Conservation (phyloP, 1,140 invertebrate genomes). For the Saxidomus purpurata region DNA sequence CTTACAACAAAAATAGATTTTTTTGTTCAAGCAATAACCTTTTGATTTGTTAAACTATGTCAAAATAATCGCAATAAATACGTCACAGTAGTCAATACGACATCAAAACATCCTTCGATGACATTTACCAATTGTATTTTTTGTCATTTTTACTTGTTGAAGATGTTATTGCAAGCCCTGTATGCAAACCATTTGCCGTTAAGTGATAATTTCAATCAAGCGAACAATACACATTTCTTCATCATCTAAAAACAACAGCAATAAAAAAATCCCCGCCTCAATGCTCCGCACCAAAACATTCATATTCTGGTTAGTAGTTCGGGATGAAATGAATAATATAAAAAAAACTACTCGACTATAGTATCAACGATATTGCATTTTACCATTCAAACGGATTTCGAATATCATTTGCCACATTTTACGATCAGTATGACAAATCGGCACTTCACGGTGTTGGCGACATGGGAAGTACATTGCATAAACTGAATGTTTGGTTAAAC, state of each 20-base stretch:
- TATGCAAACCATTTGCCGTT: too few species aligned
- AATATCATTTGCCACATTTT: background rate
- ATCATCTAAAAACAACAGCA: too few species aligned
- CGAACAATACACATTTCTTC: too few species aligned
- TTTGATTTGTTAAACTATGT: slow-evolving; percentile 1
- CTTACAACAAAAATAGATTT: background rate
- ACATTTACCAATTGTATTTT: background rate
- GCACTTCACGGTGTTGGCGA: slow-evolving; percentile 1
- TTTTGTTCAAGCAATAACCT: background rate
- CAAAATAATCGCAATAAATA: background rate
- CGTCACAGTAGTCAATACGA: slow-evolving; percentile 1
- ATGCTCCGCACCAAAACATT: too few species aligned
- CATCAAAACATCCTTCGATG: background rate
- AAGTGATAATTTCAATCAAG: too few species aligned
- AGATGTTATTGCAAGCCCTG: background rate
- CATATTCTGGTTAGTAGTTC: too few species aligned
- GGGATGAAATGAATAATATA: too few species aligned
- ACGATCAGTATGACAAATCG: slow-evolving; percentile 17
- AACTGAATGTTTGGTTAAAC: background rate
- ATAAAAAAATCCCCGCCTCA: too few species aligned
- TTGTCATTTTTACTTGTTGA: background rate
- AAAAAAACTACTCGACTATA: too few species aligned
- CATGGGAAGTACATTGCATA: background rate
- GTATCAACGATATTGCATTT: background rate
- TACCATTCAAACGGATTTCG: background rate